Evolutionary conservation across 1,140 invertebrate species (phyloP), one percentile per base, ranked within the genome.

Genomic region (Monomorium pharaonis): DNA sequence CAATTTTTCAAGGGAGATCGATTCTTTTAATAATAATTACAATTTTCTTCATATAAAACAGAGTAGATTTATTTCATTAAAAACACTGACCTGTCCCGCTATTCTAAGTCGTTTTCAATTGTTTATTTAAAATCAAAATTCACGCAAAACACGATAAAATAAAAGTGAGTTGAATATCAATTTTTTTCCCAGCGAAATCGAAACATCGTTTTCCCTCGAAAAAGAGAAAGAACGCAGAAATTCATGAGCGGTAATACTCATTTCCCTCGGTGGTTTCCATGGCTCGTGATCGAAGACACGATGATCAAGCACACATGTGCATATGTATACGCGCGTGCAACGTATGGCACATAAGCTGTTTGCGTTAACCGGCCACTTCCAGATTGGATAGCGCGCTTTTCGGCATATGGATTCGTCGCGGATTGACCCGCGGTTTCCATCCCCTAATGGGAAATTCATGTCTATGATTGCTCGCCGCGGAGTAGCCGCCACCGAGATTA

Each of bases 361-460:
- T 86, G 77, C 87, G 80, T 90, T 86, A 85, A 86, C 83, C 76
- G 86, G 80, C 87, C 91, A 86, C 90, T 92, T 89, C 88, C 84
- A 86, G 88, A 93, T 93, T 92, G 91, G 92, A 93, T 88, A 78
- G 89, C 76, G 83, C 51, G 88, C 87, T 92, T 84, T 92, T 92
- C 90, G 91, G 88, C 92, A 93, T 93, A 93, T 93, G 93, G 88
- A 89, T 90, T 90, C 90, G 87, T 92, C 91, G 90, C 85, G 87
- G 63, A 92, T 87, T 86, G 87, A 89, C 63, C 85, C 91, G 87
- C 85, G 85, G 78, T 72, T 88, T 89, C 87, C 88, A 92, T 93
- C 63, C 86, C 67, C 49, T 88, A 93, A 93, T 90, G 91, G 90
- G 89, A 90, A 87, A 93, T 93, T 92, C 89, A 93, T 93, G 86